These are phyloP conservation scores for Lepisosteus osseus DNA, from an alignment of 2,113 vertebrate species.

Conservation along the genomic window DNA sequence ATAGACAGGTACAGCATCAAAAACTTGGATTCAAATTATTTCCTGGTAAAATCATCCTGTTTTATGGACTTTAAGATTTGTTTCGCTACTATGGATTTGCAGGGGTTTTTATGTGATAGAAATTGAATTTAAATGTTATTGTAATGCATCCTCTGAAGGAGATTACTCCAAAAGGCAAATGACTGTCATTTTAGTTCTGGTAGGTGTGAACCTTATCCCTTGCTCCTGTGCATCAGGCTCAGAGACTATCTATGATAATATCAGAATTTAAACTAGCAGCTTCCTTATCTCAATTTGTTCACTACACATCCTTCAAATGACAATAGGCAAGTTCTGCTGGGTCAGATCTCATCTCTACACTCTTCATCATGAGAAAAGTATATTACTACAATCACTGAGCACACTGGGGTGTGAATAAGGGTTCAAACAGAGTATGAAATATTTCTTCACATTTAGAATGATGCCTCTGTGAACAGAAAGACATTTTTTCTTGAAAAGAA, in stretches of 20 bases:
- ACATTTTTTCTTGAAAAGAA: too few relatives aligned
- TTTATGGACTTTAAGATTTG: neutral
- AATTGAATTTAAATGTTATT: neutral
- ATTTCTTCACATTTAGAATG: too few relatives aligned
- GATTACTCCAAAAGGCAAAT: neutral
- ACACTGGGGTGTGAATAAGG: too few relatives aligned
- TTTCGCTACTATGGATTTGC: neutral
- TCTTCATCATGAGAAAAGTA: too few relatives aligned
- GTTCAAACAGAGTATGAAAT: too few relatives aligned
- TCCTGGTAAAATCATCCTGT: too few relatives aligned
- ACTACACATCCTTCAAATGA: neutral
- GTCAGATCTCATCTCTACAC: too few relatives aligned
- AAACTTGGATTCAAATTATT: too few relatives aligned
- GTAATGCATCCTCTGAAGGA: constrained; percentile 2
- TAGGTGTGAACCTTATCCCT: constrained; percentile 13
- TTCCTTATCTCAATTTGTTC: neutral
- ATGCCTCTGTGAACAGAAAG: too few relatives aligned
- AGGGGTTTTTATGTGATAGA: too few relatives aligned
- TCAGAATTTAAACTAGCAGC: constrained; percentile 9
- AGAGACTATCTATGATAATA: constrained; percentile 10
- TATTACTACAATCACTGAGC: too few relatives aligned
- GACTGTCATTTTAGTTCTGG: neutral
- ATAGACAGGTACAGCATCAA: too few relatives aligned
- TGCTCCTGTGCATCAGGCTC: neutral
- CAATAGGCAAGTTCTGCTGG: neutral